Evolutionary conservation across 30 jellyfish, hydroid and myxozoan species (phyloP).

Genomic region (Hydractinia symbiolongicarpus): DNA sequence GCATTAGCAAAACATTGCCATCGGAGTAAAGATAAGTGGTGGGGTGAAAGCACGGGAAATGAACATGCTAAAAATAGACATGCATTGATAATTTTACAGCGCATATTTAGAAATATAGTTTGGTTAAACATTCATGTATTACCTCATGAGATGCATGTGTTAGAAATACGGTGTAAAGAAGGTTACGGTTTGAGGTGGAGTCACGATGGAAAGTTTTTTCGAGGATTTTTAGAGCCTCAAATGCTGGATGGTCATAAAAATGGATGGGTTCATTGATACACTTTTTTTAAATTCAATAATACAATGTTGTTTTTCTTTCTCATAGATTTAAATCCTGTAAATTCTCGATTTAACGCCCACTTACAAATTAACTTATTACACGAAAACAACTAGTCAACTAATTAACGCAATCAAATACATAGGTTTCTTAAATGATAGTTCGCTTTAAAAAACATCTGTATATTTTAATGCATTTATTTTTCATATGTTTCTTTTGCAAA

Average conservation of each 20-base stretch:
- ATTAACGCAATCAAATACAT: no score
- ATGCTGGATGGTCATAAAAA: constrained; percentile 79
- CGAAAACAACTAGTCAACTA: no score
- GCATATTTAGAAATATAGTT: constrained; percentile 37
- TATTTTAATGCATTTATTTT: no score
- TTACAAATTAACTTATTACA: no score
- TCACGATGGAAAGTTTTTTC: constrained; percentile 59
- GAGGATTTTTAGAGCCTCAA: constrained; percentile 91
- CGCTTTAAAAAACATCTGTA: no score
- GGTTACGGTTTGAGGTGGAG: constrained; percentile 94
- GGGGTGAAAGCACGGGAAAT: constrained; percentile 77
- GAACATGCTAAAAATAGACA: constrained; percentile 50
- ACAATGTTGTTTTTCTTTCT: background rate
- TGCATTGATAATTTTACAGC: constrained; percentile 39
- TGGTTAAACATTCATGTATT: constrained; percentile 75
- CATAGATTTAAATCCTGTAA: no score
- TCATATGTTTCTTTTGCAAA: no score
- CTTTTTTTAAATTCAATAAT: no score
- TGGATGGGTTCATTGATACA: constrained; percentile 74
- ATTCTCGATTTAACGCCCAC: no score
- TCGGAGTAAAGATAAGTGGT: constrained; percentile 59
- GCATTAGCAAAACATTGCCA: constrained; percentile 77
- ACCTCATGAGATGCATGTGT: constrained; percentile 60
- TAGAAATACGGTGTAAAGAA: constrained; percentile 64
- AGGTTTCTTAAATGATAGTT: no score